phyloP scores from a whole-genome alignment of 2,888 invertebrate genomes.

The Polylopha cassiicola region DNA sequence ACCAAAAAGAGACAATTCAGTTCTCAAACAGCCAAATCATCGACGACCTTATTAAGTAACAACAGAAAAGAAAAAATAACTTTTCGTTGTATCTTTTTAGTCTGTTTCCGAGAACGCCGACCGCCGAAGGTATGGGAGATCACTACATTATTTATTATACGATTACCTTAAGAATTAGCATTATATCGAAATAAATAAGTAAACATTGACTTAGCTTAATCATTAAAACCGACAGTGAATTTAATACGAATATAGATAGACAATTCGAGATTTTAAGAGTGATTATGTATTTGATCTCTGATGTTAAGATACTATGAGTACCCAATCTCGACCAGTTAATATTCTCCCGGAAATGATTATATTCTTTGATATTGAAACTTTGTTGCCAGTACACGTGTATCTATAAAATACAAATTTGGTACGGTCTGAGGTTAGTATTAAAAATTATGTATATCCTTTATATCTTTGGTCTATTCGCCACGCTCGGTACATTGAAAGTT shows the following conservation, averaged over 20 bases:
- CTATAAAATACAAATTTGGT: conserved; percentile 72
- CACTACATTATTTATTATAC: conserved; percentile 72
- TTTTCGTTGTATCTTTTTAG: conserved; percentile 70
- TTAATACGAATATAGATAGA: conserved; percentile 42
- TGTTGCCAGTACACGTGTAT: conserved; percentile 46
- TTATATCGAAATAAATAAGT: conserved; percentile 74
- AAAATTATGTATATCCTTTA: conserved; percentile 68
- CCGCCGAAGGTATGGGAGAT: conserved; percentile 73
- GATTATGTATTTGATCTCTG: conserved; percentile 17
- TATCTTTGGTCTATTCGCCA: conserved; percentile 74
- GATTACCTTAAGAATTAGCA: conserved; percentile 73
- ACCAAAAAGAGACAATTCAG: conserved; percentile 19
- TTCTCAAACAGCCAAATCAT: conserved; percentile 33
- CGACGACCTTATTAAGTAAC: conserved; percentile 34
- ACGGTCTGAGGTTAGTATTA: conserved; percentile 74
- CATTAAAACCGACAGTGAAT: conserved; percentile 68
- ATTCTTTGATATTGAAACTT: conserved; percentile 27
- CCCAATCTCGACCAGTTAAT: conserved; percentile 1
- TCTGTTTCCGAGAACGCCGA: conserved; percentile 52
- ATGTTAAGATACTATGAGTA: conserved; percentile 1
- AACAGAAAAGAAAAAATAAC: conserved; percentile 56
- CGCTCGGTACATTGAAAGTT: conserved; percentile 64
- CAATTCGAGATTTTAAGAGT: conserved; percentile 40
- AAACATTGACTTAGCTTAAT: conserved; percentile 76
- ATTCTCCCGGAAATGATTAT: conserved; percentile 9